Percentiles rank a stretch among this genome's conserved stretches.
phyloP scores from a whole-genome alignment of 2,113 vertebrate genomes.

The Rhinogobius similis region DNA sequence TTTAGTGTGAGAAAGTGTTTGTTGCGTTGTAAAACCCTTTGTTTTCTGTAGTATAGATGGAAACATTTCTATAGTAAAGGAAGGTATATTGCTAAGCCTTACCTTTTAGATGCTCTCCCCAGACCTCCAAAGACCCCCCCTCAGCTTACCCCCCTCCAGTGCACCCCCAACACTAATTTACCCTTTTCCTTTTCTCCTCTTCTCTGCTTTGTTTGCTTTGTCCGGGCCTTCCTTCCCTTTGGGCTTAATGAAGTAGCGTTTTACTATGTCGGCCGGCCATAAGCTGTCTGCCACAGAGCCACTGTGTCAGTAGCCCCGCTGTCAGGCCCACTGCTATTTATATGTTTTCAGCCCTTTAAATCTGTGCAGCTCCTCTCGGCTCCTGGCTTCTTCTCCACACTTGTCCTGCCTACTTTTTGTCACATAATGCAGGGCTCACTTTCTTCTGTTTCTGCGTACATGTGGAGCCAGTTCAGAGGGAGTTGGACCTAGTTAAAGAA shows the following conservation, averaged over 20 bases:
- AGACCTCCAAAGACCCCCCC: conserved; percentile 19
- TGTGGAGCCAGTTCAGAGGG: not conserved
- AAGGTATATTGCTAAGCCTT: not conserved
- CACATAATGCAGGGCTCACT: conserved; percentile 20
- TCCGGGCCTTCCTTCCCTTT: conserved; percentile 69
- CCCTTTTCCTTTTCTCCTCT: conserved; percentile 60
- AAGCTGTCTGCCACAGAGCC: conserved; percentile 59
- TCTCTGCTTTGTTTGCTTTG: conserved; percentile 79
- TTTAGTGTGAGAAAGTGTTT: not conserved
- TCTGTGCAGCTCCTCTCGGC: conserved; percentile 10
- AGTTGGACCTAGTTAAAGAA: not conserved
- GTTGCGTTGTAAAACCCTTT: not conserved
- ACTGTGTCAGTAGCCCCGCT: conserved; percentile 41
- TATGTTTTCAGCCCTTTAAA: conserved; percentile 27
- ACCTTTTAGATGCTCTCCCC: conserved; percentile 60
- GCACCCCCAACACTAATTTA: conserved; percentile 47
- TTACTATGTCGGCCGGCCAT: conserved; percentile 60
- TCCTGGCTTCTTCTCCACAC: conserved; percentile 9
- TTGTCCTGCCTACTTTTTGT: conserved; percentile 28
- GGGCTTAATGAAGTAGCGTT: conserved; percentile 76
- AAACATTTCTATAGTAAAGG: not conserved
- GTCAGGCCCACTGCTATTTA: conserved; percentile 46
- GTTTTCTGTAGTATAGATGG: not conserved
- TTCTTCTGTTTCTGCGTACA: conserved; percentile 6
- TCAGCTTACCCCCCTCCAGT: conserved; percentile 14